Evolutionary conservation across 2,888 invertebrate genomes (phyloP).

Genomic region (Erpobdella octoculata): DNA sequence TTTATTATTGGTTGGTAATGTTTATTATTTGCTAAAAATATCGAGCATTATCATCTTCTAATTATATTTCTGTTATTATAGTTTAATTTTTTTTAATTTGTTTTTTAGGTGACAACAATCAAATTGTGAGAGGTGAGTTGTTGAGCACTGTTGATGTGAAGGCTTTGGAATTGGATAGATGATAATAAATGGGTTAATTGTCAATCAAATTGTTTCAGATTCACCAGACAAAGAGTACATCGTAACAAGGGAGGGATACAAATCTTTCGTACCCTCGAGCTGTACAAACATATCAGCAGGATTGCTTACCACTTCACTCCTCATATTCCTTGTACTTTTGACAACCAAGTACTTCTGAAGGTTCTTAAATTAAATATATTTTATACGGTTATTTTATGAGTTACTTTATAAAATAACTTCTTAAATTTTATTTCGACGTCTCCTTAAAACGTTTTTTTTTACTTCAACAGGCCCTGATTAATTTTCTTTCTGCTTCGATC

Average conservation of each 20-base stretch:
- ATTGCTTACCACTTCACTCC: background rate
- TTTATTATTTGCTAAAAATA: too few relatives aligned
- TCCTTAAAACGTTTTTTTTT: too few relatives aligned
- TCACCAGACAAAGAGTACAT: conserved; percentile 37
- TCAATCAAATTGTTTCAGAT: conserved; percentile 26
- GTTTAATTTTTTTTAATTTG: background rate
- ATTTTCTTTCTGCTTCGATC: too few relatives aligned
- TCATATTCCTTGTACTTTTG: background rate
- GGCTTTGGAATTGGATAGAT: background rate
- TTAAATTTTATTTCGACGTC: too few relatives aligned
- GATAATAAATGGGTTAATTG: background rate
- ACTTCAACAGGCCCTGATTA: too few relatives aligned
- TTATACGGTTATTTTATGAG: too few relatives aligned
- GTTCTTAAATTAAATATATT: background rate
- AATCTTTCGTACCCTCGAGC: background rate
- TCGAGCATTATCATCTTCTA: background rate
- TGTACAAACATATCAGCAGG: background rate
- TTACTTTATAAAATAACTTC: too few relatives aligned
- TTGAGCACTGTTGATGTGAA: too few relatives aligned
- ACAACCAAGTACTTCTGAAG: background rate
- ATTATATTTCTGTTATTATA: background rate
- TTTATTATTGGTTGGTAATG: conserved; percentile 36
- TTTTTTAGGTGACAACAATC: conserved; percentile 16
- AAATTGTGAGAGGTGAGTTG: conserved; percentile 22
- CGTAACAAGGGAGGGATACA: conserved; percentile 22